Conservation (phyloP, 2,797 vertebrate species). For the Corythornis leucogaster region DNA sequence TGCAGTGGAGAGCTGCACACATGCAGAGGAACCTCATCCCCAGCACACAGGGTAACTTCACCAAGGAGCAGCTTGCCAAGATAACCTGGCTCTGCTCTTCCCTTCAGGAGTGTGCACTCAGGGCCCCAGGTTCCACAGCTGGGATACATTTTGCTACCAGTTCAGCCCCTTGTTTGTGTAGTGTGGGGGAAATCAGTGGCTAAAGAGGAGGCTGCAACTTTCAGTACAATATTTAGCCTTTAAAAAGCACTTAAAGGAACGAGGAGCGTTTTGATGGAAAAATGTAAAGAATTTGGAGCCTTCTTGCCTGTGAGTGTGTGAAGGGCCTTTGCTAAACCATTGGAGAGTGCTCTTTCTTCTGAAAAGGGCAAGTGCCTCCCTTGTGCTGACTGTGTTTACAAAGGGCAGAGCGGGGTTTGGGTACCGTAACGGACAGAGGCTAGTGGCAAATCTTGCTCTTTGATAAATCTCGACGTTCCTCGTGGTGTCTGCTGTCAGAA, state of each 20-base stretch:
- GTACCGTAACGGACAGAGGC: constrained; percentile 33
- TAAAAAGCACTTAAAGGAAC: neutral
- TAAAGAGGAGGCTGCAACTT: neutral
- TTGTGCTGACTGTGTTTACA: constrained; percentile 37
- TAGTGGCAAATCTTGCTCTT: constrained; percentile 60
- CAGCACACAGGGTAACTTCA: neutral
- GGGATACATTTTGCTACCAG: neutral
- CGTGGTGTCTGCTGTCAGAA: constrained; percentile 20
- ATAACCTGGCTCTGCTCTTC: neutral
- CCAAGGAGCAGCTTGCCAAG: neutral
- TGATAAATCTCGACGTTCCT: constrained; percentile 35
- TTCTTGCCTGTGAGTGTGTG: neutral
- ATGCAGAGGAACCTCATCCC: neutral
- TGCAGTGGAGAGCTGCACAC: neutral
- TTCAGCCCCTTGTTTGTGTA: neutral
- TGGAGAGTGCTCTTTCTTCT: constrained; percentile 13
- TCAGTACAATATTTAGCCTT: neutral
- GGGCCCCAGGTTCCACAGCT: neutral
- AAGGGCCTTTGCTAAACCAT: constrained; percentile 25
- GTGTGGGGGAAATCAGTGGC: neutral
- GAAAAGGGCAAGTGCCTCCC: constrained; percentile 56
- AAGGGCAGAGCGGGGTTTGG: constrained; percentile 31
- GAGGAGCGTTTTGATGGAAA: neutral
- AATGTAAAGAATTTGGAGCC: neutral
- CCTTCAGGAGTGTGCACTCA: neutral